Evolutionary conservation across 2,797 vertebrate genomes (phyloP).

Genomic region (Enteromius argenteus): DNA sequence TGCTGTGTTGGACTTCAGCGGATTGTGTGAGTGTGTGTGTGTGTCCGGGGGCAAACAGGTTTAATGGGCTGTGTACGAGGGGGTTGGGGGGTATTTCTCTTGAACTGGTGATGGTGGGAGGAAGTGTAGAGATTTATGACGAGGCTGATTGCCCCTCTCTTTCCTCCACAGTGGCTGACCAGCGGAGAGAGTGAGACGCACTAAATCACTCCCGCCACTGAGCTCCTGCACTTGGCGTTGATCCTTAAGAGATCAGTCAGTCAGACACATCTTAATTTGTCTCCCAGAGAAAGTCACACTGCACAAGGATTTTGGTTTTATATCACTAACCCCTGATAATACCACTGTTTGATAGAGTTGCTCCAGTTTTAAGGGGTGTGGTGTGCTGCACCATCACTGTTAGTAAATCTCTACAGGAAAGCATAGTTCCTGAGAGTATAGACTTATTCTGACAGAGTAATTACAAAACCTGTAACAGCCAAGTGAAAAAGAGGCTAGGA

Average conservation of each 20-base stretch:
- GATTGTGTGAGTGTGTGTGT: not conserved
- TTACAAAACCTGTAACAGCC: constrained; percentile 25
- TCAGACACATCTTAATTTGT: constrained; percentile 60
- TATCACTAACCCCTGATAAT: constrained; percentile 15
- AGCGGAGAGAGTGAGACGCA: constrained; percentile 52
- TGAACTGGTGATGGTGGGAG: constrained; percentile 62
- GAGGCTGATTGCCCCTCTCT: constrained; percentile 61
- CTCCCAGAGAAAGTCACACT: constrained; percentile 39
- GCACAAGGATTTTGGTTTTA: constrained; percentile 5
- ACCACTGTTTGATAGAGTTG: constrained; percentile 16
- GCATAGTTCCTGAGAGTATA: constrained; percentile 1
- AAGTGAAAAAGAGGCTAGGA: constrained; percentile 9
- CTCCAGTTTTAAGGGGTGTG: not conserved
- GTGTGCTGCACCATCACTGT: not conserved
- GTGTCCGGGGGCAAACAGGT: constrained; percentile 52
- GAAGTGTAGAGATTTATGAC: constrained; percentile 69
- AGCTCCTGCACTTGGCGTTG: constrained; percentile 66
- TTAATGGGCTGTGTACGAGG: constrained; percentile 62
- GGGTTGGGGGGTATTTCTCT: constrained; percentile 54
- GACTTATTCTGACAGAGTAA: constrained; percentile 12
- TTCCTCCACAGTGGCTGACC: constrained; percentile 58
- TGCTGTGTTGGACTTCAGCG: not conserved
- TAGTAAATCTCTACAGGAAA: constrained; percentile 6
- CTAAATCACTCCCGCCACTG: constrained; percentile 57
- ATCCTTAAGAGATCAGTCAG: constrained; percentile 60